Percentiles rank a stretch among this genome's conserved stretches.
phyloP scores from a whole-genome alignment of 2,888 invertebrate genomes.

The Portevinia maculata region DNA sequence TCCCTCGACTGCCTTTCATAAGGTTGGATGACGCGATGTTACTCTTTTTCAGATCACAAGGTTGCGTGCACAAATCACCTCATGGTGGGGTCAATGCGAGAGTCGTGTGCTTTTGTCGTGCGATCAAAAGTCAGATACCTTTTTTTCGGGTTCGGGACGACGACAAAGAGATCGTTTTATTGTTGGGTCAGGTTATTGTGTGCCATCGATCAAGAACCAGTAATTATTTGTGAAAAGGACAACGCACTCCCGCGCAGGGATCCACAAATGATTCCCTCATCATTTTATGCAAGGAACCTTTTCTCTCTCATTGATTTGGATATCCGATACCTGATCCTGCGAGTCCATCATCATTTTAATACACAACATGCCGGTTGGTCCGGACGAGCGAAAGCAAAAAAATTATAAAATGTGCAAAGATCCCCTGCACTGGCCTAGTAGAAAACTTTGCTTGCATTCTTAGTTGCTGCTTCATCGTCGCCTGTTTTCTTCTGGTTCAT shows the following conservation, averaged over 20 bases:
- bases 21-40: conserved; percentile 24
- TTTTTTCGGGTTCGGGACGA: conserved; percentile 42
- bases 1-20: conserved; percentile 15
- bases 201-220: conserved; percentile 71
- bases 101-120: conserved; percentile 39
- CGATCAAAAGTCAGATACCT: conserved; percentile 35
- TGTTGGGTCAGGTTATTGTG: conserved; percentile 74
- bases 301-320: conserved; percentile 23
- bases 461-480: conserved; percentile 1
- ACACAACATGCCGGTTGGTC: not conserved
- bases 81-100: conserved; percentile 53
- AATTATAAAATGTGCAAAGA: not conserved
- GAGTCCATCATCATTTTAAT: not conserved
- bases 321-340: conserved; percentile 39
- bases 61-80: conserved; percentile 32
- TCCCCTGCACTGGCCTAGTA: conserved; percentile 40
- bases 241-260: conserved; percentile 67
- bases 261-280: not conserved
- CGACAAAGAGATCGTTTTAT: conserved; percentile 50
- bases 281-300: conserved; percentile 3
- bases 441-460: conserved; percentile 25
- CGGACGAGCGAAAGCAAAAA: not conserved
- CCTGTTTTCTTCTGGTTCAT: conserved; percentile 46
- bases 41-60: conserved; percentile 20
- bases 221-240: conserved; percentile 70